Conservation (phyloP, 2,888 invertebrate genomes). For the Eristalis intricaria region DNA sequence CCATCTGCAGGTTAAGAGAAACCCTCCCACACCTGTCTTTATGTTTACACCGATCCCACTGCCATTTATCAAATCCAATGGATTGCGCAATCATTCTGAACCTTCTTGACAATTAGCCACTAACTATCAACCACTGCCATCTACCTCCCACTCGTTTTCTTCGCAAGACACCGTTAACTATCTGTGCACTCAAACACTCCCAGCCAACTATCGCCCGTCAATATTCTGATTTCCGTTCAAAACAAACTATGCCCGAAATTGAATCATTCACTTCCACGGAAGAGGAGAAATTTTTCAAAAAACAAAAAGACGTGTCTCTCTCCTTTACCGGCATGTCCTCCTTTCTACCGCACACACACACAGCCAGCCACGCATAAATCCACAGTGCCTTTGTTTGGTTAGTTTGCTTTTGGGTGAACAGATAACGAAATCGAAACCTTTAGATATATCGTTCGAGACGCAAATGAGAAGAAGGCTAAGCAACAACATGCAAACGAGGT, state of each 20-base stretch:
- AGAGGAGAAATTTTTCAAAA: slow-evolving; percentile 39
- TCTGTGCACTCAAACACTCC: not conserved
- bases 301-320: slow-evolving; percentile 8
- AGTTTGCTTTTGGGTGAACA: slow-evolving; percentile 28
- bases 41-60: too few species aligned
- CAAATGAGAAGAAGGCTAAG: slow-evolving; percentile 39
- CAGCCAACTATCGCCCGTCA: not conserved
- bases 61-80: too few species aligned
- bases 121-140: too few species aligned
- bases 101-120: too few species aligned
- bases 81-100: too few species aligned
- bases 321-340: slow-evolving; percentile 26
- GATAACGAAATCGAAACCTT: slow-evolving; percentile 64
- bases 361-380: too few species aligned
- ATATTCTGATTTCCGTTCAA: not conserved
- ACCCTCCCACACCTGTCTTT: too few species aligned
- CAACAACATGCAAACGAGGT: slow-evolving; percentile 59
- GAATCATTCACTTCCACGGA: slow-evolving; percentile 17
- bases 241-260: not conserved
- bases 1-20: too few species aligned
- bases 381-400: not conserved
- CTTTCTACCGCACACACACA: slow-evolving; percentile 24
- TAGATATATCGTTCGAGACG: slow-evolving; percentile 31
- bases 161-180: not conserved
- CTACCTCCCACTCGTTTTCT: not conserved